Percentiles rank a stretch among this genome's conserved stretches.
phyloP scores from a whole-genome alignment of 92 coral and sea anemone genomes.

The Siderastrea radians region DNA sequence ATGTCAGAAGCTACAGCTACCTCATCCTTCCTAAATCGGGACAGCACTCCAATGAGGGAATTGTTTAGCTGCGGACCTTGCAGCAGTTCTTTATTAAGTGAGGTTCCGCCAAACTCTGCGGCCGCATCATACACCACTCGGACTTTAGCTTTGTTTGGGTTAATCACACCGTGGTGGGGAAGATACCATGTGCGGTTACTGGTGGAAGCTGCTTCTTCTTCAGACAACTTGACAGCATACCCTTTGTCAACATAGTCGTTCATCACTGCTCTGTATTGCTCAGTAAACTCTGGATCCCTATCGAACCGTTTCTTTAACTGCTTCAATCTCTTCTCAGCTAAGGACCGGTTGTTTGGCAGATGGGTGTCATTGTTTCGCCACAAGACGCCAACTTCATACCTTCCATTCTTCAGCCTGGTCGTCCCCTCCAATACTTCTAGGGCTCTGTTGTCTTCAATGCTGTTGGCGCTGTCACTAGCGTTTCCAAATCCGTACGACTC shows the following conservation, averaged over 20 bases:
- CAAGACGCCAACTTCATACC: slow-evolving; percentile 63
- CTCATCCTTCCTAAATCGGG: slow-evolving; percentile 57
- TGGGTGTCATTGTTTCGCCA: slow-evolving; percentile 28
- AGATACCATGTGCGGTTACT: neutral
- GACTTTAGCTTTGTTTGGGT: slow-evolving; percentile 37
- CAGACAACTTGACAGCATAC: slow-evolving; percentile 51
- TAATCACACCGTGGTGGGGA: slow-evolving; percentile 64
- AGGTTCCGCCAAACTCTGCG: slow-evolving; percentile 57
- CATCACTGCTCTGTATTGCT: slow-evolving; percentile 49
- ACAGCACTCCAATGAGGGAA: slow-evolving; percentile 58
- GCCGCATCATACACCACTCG: slow-evolving; percentile 48
- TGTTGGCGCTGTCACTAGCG: slow-evolving; percentile 30
- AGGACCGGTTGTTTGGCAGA: slow-evolving; percentile 64
- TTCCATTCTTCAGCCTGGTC: slow-evolving; percentile 26
- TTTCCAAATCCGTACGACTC: slow-evolving; percentile 53
- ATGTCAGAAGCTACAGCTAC: slow-evolving; percentile 67
- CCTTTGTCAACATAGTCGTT: slow-evolving; percentile 57
- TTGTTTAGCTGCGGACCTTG: slow-evolving; percentile 70
- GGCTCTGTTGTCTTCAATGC: slow-evolving; percentile 60
- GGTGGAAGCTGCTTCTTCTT: slow-evolving; percentile 7
- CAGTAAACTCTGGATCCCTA: slow-evolving; percentile 46
- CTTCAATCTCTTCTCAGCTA: slow-evolving; percentile 56
- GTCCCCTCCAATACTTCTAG: slow-evolving; percentile 45
- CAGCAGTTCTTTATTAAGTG: neutral
- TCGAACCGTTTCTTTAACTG: slow-evolving; percentile 51